Evolutionary conservation across 2,113 vertebrate genomes (phyloP), one percentile per base, ranked within the genome.

Genomic region (Megalops atlanticus): DNA sequence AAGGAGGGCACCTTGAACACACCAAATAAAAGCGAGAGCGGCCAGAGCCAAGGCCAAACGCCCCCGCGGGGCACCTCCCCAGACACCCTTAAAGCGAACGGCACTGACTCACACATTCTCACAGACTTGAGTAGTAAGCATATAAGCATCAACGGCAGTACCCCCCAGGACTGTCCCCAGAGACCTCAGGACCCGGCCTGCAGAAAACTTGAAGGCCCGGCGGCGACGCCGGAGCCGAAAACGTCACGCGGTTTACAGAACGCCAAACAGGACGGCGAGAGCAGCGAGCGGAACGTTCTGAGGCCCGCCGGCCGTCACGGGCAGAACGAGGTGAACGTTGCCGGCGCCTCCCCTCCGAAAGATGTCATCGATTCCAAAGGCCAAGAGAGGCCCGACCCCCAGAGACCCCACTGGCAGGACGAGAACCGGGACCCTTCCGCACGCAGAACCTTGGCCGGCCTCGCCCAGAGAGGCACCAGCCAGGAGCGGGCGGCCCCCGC

Each of bases 341-440:
- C 93, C 84, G 92, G 93, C 89, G 94, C 92, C 83, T 90, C 87
- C 91, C 89, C 91, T 85, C 89, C 73, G 82, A 93, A 91, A 89
- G 90, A 91, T 74, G 84, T 85, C 36, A 90, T 92, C 64, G 83
- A 77, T 84, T 88, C 89, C 82, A 92, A 94, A 86, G 91, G 45
- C 88, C 92, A 92, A 93, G 90, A 12, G 21, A 89, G 87, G 87
- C 89, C 88, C 15, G 89, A 85, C 87, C 90, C 92, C 35, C 92
- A 94, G 83, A 84, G 81, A 0, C 92, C 89, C 86, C 85, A 80
- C 68, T 84, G 86, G 68, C 94, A 92, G 21, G 93, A 96, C 85
- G 95, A 96, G 88, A 97, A 97, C 73, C 92, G 95, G 89, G 94
- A 96, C 27, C 92, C 94, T 38, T 84, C 80, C 16, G 87, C 90